These are phyloP conservation scores for Heliconius eleuchia DNA, from an alignment of 1,140 invertebrate genomes.

Conservation along the genomic window DNA sequence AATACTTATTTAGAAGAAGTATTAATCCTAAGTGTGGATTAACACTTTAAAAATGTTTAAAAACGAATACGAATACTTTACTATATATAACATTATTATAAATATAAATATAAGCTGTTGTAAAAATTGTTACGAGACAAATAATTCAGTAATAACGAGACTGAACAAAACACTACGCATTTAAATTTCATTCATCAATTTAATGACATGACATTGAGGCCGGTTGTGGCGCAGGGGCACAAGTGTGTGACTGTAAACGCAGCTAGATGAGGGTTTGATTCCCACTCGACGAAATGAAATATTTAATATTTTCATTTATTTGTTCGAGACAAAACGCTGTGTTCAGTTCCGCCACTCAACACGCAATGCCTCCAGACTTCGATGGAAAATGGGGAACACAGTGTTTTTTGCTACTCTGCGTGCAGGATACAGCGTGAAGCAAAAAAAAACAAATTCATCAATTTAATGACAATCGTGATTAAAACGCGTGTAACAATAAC, in stretches of 20 bases:
- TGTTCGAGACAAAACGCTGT: not conserved
- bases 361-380: not conserved
- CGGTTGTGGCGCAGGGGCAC: not conserved
- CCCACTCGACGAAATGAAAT: not conserved
- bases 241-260: not conserved
- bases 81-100: too few relatives aligned
- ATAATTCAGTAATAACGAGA: too few relatives aligned
- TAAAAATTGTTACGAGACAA: too few relatives aligned
- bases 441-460: not conserved
- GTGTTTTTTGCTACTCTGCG: not conserved
- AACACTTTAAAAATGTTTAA: too few relatives aligned
- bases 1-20: too few relatives aligned
- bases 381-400: not conserved
- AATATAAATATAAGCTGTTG: too few relatives aligned
- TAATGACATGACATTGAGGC: not conserved
- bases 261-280: too few relatives aligned
- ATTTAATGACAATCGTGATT: slow-evolving; percentile 24
- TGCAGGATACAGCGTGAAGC: not conserved
- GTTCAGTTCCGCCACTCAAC: not conserved
- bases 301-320: not conserved
- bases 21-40: too few relatives aligned
- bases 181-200: not conserved
- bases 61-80: too few relatives aligned
- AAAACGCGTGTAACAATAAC: slow-evolving; percentile 15
- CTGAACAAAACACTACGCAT: not conserved